Base-by-base conservation (phyloP, 2,797 vertebrate species). In the Halcyon smyrnensis region DNA sequence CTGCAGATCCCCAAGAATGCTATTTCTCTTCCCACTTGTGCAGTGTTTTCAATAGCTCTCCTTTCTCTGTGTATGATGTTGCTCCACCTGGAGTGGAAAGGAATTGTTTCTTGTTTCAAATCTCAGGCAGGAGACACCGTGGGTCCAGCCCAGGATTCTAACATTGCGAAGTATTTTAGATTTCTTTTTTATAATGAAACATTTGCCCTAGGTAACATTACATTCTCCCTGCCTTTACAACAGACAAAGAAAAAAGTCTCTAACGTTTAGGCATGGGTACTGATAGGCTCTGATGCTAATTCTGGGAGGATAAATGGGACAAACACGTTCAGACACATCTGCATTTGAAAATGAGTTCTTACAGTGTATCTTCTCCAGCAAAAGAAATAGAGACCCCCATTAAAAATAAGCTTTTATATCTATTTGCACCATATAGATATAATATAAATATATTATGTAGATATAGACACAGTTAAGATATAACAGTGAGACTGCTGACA, bases 51-150 rank as follows among this genome's bases (percentile, higher is more conserved):
- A 48, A 46, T 36, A 1, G 1, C 36, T 64, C 13, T 30, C 24
- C 43, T 67, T 68, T 24, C 71, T 86, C 39, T 84, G 30, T 50
- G 10, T 63, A 75, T 63, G 17, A 15, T 4, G 0, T 11, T 59
- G 28, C 9, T 82, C 25, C 30, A 96, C 67, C 14, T 77, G 78
- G 69, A 96, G 84, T 77, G 77, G 93, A 95, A 95, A 77, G 75
- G 71, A 96, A 94, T 95, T n/a, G n/a, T n/a, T n/a, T 68, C 63
- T 69, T 53, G 77, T 94, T 95, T 87, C 15, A 15, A 32, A 6
- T 57, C 62, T 89, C 91, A 96, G 91, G 32, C 48, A 89, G 32
- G 13, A 56, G 32, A 89, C n/a, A 64, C 16, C 17, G 27, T 48
- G 64, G 64, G 80, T 89, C 59, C 25, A 86, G 69, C 32, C 45